A percentile compares a stretch with the other conserved stretches of the same genome.
Conservation (phyloP, 2,888 invertebrate species). For the Apamea sordens region DNA sequence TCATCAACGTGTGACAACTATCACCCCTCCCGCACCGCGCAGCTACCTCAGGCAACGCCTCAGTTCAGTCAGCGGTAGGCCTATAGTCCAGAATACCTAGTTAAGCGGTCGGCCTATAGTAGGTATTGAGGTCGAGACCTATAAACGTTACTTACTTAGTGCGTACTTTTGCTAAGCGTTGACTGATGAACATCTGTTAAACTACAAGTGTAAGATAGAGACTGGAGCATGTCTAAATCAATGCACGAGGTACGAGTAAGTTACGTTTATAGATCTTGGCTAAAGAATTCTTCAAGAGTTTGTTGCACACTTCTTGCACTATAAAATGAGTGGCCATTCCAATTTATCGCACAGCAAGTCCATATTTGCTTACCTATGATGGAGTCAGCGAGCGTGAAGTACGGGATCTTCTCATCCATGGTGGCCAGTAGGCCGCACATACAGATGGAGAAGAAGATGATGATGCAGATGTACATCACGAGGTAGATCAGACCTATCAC, state of each 20-base stretch:
- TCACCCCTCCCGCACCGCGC: no score
- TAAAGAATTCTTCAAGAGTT: background rate
- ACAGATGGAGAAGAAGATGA: constrained; percentile 97
- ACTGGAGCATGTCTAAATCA: background rate
- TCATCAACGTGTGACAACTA: no score
- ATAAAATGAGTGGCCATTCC: background rate
- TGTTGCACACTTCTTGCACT: background rate
- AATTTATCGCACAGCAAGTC: background rate
- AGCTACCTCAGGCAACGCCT: no score
- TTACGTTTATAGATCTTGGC: background rate
- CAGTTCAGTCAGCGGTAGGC: no score
- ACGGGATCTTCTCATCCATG: constrained; percentile 93
- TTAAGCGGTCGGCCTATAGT: no score
- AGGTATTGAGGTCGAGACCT: background rate
- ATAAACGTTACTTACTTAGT: background rate
- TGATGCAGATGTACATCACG: constrained; percentile 96
- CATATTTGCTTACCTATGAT: constrained; percentile 92
- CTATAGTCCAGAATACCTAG: no score
- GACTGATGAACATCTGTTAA: background rate
- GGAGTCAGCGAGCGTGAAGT: constrained; percentile 94
- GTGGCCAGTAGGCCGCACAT: constrained; percentile 95
- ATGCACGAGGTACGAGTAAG: background rate
- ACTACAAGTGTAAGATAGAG: background rate
- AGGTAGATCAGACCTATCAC: constrained; percentile 96
- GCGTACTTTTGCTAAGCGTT: background rate